These are phyloP conservation scores for Pomacea maculata DNA, from an alignment of 1,140 invertebrate species.

Conservation along the genomic window DNA sequence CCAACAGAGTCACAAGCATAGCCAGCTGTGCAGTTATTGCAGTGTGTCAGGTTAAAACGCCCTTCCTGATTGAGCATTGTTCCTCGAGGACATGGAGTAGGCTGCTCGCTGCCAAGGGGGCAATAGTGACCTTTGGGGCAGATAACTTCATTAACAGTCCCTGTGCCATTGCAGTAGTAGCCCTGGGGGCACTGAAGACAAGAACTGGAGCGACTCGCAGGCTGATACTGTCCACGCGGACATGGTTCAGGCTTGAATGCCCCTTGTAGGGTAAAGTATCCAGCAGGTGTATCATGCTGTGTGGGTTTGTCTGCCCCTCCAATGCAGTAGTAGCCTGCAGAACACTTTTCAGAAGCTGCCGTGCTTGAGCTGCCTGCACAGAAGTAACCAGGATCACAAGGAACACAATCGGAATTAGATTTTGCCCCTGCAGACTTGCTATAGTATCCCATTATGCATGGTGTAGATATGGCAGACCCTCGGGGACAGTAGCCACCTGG, in stretches of 20 bases:
- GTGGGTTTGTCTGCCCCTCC: conserved; percentile 57
- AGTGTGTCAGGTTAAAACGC: conserved; percentile 48
- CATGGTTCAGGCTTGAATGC: conserved; percentile 59
- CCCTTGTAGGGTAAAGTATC: conserved; percentile 54
- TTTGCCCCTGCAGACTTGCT: conserved; percentile 60
- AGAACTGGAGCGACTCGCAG: conserved; percentile 35
- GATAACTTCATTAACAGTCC: conserved; percentile 46
- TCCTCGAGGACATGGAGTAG: conserved; percentile 57
- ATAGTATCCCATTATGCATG: conserved; percentile 59
- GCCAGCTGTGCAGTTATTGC: conserved; percentile 52
- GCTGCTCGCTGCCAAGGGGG: conserved; percentile 52
- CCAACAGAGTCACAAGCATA: conserved; percentile 56
- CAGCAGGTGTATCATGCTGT: conserved; percentile 52
- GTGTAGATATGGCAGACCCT: conserved; percentile 49
- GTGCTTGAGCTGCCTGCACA: conserved; percentile 61
- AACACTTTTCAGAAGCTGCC: conserved; percentile 52
- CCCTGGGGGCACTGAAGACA: conserved; percentile 58
- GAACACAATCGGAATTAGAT: conserved; percentile 58
- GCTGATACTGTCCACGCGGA: conserved; percentile 53
- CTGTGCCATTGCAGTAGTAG: conserved; percentile 60
- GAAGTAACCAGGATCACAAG: conserved; percentile 60
- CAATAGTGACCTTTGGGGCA: conserved; percentile 60
- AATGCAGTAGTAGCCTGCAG: conserved; percentile 60
- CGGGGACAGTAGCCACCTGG: conserved; percentile 60
- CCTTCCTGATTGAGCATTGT: conserved; percentile 50